phyloP scores from a whole-genome alignment of 2,113 vertebrate genomes.

The Cariama cristata region DNA sequence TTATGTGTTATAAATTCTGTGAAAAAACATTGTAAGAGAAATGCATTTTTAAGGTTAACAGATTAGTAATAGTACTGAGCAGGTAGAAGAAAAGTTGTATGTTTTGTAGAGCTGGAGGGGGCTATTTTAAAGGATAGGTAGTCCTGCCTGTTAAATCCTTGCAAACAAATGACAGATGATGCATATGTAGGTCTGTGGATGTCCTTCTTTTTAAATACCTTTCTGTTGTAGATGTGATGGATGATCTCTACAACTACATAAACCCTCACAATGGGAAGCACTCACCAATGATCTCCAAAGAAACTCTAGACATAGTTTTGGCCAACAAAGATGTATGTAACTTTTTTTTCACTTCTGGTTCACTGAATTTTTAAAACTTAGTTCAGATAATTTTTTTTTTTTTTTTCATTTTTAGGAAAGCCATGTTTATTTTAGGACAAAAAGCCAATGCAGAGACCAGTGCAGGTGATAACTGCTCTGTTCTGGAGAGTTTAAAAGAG shows the following conservation, averaged over 20 bases:
- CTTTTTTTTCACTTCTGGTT: background rate
- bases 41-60: fast-evolving
- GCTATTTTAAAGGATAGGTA: fast-evolving
- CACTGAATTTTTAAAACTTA: no score
- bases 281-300: constrained; percentile 93
- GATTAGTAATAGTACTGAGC: background rate
- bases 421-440: background rate
- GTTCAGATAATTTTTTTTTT: background rate
- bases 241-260: constrained; percentile 92
- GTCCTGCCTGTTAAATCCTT: background rate
- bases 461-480: background rate
- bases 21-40: background rate
- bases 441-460: background rate
- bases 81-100: background rate
- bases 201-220: background rate
- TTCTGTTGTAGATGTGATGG: constrained; percentile 88
- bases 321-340: constrained; percentile 90
- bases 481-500: background rate
- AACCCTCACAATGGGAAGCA: constrained; percentile 89
- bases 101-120: background rate
- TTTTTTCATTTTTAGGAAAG: background rate
- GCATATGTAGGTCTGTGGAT: fast-evolving
- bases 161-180: background rate
- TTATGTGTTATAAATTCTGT: background rate
- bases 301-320: constrained; percentile 88